Evolutionary conservation across 1,140 invertebrate species (phyloP), one percentile per base, ranked within the genome.

Genomic region (Nasonia giraulti): DNA sequence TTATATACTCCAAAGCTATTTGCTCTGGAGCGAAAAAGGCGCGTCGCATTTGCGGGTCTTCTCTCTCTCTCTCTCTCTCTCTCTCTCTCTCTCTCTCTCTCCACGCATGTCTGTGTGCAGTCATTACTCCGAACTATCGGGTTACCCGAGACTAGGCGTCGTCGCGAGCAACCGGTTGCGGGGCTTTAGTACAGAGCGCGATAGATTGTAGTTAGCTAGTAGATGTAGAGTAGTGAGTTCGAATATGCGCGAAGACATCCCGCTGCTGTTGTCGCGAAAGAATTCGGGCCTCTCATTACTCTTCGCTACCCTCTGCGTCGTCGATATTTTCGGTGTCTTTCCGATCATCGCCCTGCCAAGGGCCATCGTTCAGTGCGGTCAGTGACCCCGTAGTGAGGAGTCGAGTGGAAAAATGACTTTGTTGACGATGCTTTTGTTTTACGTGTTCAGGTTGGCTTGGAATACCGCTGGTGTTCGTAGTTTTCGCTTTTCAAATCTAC

Each of bases 241-340:
- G 27, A 83, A 69, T 23, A 92, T 92, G 91, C 86, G 87, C 23
- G 73, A 92, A 73, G 87, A 85, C 31, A 87, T 87, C 31, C 88
- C 91, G 0, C 86, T 92, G 17, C 74, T 91, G 50, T 80, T 91
- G 62, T 80, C 84, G 27, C 89, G 87, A 74, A 68, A 89, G 4
- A 89, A 87, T 83, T 87, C 91, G 0, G 95, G 95, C 0, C 91
- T 96, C 14, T 95, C 95, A 20, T 90, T 96, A 1, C 89, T 96
- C 66, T 96, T 96, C 89, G 95, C 96, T 0, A 94, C 95, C 10
- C 91, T 97, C 20, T 97, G 96, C 89, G 95, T 97, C 23, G 93
- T 97, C 10, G 96, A 97, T 91, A 93, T 97, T 75, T 97, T 97
- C 88, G 96, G 96, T 55, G 96, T 97, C 0, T 97, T 97, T 89